Evolutionary conservation across 2,888 invertebrate genomes (phyloP).

Genomic region (Acrobasis consociella): DNA sequence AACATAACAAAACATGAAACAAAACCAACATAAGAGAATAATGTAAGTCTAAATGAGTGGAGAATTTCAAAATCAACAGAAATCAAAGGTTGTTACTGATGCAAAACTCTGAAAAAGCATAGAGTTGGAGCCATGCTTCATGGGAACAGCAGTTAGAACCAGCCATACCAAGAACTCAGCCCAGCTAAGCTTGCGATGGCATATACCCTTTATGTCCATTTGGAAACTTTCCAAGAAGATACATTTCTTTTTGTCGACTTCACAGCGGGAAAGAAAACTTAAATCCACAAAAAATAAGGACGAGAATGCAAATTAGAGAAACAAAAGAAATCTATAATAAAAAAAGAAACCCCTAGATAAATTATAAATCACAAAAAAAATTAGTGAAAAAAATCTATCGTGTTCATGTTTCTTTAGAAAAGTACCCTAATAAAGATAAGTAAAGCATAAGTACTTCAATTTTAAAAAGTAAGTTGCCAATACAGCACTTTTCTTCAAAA

Average conservation of each 20-base stretch:
- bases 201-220: conserved; percentile 28
- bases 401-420: too few species aligned
- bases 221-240: not conserved
- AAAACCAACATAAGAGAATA: conserved; percentile 87
- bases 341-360: too few species aligned
- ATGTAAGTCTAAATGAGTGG: conserved; percentile 78
- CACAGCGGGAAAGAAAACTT: too few species aligned
- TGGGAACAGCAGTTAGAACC: conserved; percentile 65
- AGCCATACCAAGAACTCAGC: conserved; percentile 68
- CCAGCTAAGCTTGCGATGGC: conserved; percentile 70
- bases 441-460: too few species aligned
- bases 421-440: too few species aligned
- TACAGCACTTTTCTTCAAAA: too few species aligned
- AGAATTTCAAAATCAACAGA: conserved; percentile 33
- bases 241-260: not conserved
- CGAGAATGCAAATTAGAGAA: too few species aligned
- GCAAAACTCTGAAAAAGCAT: conserved; percentile 55
- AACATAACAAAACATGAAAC: conserved; percentile 88
- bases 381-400: too few species aligned
- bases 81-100: conserved; percentile 32
- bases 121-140: conserved; percentile 73
- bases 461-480: too few species aligned
- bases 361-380: too few species aligned
- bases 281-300: too few species aligned
- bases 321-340: too few species aligned